Conservation (phyloP, 2,888 invertebrate genomes). For the Adelognathus sp. region DNA sequence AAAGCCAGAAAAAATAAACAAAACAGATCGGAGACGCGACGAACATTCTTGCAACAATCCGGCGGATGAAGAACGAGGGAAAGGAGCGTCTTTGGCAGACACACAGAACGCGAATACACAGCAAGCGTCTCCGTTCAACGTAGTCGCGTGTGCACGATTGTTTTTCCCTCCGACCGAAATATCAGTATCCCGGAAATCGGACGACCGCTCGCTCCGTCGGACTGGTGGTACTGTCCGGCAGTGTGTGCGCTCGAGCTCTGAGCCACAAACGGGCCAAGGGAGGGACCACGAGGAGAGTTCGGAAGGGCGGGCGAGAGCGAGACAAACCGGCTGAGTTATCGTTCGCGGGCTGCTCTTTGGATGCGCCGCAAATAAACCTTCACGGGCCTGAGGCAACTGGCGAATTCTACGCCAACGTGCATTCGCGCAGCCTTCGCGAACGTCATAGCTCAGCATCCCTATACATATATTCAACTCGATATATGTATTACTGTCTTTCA, state of each 20-base stretch:
- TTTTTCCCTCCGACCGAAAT: slow-evolving; percentile 58
- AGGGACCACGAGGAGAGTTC: background rate
- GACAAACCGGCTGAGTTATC: slow-evolving; percentile 63
- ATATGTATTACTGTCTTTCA: slow-evolving; percentile 10
- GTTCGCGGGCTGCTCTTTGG: slow-evolving; percentile 62
- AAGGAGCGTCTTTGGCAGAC: slow-evolving; percentile 52
- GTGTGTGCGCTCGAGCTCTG: slow-evolving; percentile 6
- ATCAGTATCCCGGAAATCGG: slow-evolving; percentile 61
- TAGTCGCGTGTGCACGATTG: slow-evolving; percentile 38
- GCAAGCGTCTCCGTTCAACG: slow-evolving; percentile 23
- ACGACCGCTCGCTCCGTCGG: slow-evolving; percentile 45
- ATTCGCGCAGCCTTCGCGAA: slow-evolving; percentile 13
- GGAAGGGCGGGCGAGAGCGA: slow-evolving; percentile 33
- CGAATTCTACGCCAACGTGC: slow-evolving; percentile 34
- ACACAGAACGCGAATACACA: slow-evolving; percentile 27
- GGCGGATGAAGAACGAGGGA: slow-evolving; percentile 47
- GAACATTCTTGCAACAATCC: slow-evolving; percentile 43
- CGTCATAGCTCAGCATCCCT: slow-evolving; percentile 28
- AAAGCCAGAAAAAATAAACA: background rate
- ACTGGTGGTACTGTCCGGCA: slow-evolving; percentile 47
- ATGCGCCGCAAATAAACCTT: slow-evolving; percentile 64
- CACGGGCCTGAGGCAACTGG: slow-evolving; percentile 44
- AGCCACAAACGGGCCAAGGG: slow-evolving; percentile 11
- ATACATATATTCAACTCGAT: background rate
- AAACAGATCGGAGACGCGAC: slow-evolving; percentile 17